Conservation (phyloP, 2,888 invertebrate genomes). For the Tipula vernalis region DNA sequence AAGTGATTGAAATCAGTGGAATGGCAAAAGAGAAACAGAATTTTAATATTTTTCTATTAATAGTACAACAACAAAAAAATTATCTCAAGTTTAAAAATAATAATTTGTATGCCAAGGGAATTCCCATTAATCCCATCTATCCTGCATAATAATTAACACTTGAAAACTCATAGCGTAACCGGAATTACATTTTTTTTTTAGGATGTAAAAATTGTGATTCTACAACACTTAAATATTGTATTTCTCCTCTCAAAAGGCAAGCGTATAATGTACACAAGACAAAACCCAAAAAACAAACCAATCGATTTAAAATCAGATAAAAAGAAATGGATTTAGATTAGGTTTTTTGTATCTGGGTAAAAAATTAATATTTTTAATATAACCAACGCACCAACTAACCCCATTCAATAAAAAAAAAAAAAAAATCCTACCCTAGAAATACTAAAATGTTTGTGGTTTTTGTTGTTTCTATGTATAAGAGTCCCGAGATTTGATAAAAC, state of each 20-base stretch:
- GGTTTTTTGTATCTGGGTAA: background rate
- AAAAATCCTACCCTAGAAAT: background rate
- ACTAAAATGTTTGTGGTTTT: background rate
- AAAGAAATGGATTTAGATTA: background rate
- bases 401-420: background rate
- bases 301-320: background rate
- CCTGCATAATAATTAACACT: background rate
- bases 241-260: background rate
- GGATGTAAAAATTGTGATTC: background rate
- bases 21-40: too few relatives aligned
- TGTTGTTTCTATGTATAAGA: too few relatives aligned
- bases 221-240: background rate
- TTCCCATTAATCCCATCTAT: background rate
- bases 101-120: background rate
- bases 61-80: background rate
- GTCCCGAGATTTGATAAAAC: background rate
- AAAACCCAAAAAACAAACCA: background rate
- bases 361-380: background rate
- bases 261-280: background rate
- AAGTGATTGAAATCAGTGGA: background rate
- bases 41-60: too few relatives aligned
- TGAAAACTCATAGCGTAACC: background rate
- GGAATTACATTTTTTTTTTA: too few relatives aligned
- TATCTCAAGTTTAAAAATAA: background rate
- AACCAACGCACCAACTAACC: background rate